A percentile compares a stretch with the other conserved stretches of the same genome.
phyloP scores from a whole-genome alignment of 2,113 vertebrate species.

The Triplophysa rosa region DNA sequence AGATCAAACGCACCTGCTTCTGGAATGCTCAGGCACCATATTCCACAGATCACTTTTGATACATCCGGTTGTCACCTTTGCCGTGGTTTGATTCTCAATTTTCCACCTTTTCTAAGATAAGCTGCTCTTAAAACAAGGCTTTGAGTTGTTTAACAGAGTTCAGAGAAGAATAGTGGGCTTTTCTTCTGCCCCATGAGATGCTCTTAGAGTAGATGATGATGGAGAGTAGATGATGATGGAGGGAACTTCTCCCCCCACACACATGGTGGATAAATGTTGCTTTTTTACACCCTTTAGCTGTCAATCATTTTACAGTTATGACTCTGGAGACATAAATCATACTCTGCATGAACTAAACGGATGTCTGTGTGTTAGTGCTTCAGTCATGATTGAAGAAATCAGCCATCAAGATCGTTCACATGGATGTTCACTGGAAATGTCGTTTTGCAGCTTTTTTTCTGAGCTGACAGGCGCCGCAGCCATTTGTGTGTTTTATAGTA shows the following conservation, averaged over 20 bases:
- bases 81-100: conserved; percentile 45
- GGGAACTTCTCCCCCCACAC: background rate
- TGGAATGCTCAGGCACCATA: conserved; percentile 30
- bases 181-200: conserved; percentile 43
- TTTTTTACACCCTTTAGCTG: conserved; percentile 39
- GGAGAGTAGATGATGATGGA: conserved; percentile 27
- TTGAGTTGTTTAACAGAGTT: conserved; percentile 38
- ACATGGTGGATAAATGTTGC: conserved; percentile 14
- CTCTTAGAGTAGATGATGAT: conserved; percentile 22
- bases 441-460: background rate
- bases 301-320: conserved; percentile 38
- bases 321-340: conserved; percentile 26
- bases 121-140: conserved; percentile 43
- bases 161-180: conserved; percentile 34
- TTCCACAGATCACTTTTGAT: conserved; percentile 26
- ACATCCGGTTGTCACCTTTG: conserved; percentile 46
- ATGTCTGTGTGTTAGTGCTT: conserved; percentile 26
- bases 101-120: conserved; percentile 39
- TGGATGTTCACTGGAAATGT: conserved; percentile 24
- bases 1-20: conserved; percentile 41
- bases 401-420: conserved; percentile 30
- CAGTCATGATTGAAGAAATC: conserved; percentile 29
- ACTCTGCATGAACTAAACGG: conserved; percentile 24
- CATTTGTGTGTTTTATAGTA: conserved; percentile 26
- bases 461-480: conserved; percentile 26